These are phyloP conservation scores for Magallana nippona DNA, from an alignment of 2,888 invertebrate species.

Conservation along the genomic window DNA sequence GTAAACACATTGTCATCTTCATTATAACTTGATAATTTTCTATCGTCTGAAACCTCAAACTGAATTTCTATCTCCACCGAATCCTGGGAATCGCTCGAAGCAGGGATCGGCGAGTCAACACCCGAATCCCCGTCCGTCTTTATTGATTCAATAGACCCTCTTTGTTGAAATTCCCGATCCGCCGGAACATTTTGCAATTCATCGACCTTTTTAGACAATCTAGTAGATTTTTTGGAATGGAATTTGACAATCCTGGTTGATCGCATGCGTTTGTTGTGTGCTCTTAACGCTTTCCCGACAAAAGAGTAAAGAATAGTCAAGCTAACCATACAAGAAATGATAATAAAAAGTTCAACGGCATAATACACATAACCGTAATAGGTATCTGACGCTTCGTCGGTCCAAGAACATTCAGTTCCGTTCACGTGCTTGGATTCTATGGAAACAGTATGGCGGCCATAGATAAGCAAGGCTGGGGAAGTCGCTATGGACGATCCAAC, in stretches of 20 bases:
- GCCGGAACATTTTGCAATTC: not conserved
- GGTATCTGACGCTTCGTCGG: constrained; percentile 22
- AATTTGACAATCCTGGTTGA: constrained; percentile 7
- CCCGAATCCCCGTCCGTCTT: not conserved
- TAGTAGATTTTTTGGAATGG: not conserved
- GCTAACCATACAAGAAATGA: constrained; percentile 37
- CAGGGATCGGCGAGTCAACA: not conserved
- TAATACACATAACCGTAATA: constrained; percentile 43
- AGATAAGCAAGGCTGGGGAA: constrained; percentile 46
- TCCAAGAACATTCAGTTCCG: constrained; percentile 49
- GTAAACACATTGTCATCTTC: constrained; percentile 16
- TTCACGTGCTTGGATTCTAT: constrained; percentile 24
- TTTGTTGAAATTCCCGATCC: not conserved
- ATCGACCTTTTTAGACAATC: not conserved
- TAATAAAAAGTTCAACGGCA: constrained; percentile 22
- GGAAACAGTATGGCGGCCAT: constrained; percentile 44
- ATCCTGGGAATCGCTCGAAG: not conserved
- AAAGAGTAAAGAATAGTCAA: constrained; percentile 36
- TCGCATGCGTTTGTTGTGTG: constrained; percentile 12
- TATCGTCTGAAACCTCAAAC: not conserved
- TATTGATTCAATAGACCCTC: not conserved
- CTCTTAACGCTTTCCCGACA: constrained; percentile 29
- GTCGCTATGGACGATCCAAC: constrained; percentile 37
- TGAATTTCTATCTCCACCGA: not conserved
- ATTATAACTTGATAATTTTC: not conserved